Conservation (phyloP, 2,888 invertebrate species). For the Tachina grossa region DNA sequence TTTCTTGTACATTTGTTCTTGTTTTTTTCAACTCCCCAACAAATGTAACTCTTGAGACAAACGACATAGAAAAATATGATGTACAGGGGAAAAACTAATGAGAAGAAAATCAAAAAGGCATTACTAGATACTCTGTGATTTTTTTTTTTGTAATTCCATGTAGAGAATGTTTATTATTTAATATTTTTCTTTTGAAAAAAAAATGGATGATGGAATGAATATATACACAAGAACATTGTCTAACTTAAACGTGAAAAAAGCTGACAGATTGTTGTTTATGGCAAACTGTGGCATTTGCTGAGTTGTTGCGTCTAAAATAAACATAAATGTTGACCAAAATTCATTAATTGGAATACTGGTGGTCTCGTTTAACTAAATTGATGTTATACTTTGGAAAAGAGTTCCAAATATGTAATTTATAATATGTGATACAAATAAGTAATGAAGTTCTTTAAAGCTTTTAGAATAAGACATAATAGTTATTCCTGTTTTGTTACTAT, state of each 20-base stretch:
- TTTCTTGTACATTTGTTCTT: neutral
- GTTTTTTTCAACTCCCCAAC: constrained; percentile 18
- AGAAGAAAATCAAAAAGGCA: neutral
- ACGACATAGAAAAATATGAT: neutral
- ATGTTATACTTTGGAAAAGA: neutral
- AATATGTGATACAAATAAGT: neutral
- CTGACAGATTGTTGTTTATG: constrained; percentile 24
- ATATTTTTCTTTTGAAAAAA: constrained; percentile 20
- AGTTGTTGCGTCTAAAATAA: neutral
- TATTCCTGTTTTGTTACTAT: neutral
- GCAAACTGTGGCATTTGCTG: constrained; percentile 12
- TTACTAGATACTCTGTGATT: neutral
- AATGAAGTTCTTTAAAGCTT: neutral
- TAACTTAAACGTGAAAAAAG: neutral
- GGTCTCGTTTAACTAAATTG: constrained; percentile 38
- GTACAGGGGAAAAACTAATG: constrained; percentile 14
- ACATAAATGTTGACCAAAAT: constrained; percentile 26
- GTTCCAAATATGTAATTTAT: neutral
- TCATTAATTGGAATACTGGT: constrained; percentile 44
- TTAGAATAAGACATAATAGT: neutral
- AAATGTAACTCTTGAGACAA: neutral
- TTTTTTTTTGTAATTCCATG: neutral
- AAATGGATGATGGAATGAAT: neutral
- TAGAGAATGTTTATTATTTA: neutral
- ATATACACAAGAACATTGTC: too few relatives aligned